These are phyloP conservation scores for Theretra japonica DNA, from an alignment of 2,888 invertebrate species.

Conservation along the genomic window DNA sequence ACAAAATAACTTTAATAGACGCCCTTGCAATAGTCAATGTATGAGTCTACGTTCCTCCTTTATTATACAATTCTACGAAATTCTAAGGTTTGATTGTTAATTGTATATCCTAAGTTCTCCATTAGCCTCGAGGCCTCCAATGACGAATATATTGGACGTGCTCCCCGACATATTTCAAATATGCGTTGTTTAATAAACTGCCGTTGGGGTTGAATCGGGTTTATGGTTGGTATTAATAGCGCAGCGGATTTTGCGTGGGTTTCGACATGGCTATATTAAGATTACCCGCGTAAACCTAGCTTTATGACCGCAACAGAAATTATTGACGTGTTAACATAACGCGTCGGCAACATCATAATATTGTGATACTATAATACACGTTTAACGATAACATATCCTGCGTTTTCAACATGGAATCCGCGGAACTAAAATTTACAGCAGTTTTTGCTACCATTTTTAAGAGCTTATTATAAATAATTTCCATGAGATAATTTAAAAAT, in stretches of 20 bases:
- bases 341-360: not conserved
- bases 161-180: constrained; percentile 14
- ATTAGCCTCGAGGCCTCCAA: no score
- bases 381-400: no score
- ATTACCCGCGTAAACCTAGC: constrained; percentile 23
- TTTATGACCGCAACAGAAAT: not conserved
- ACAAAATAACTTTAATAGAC: not conserved
- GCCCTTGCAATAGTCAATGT: not conserved
- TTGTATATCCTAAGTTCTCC: not conserved
- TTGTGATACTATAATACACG: no score
- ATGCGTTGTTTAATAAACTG: constrained; percentile 12
- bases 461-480: not conserved
- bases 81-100: not conserved
- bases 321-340: not conserved
- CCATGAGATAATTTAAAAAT: constrained; percentile 16
- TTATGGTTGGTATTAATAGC: constrained; percentile 22
- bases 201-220: constrained; percentile 10
- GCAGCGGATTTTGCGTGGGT: constrained; percentile 24
- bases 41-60: not conserved
- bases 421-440: no score
- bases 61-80: not conserved
- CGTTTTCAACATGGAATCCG: no score
- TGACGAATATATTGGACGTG: constrained; percentile 11
- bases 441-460: no score
- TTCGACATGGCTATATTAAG: constrained; percentile 17